Percentiles rank a stretch among this genome's conserved stretches.
Conservation (phyloP, 2,888 invertebrate genomes). For the Cheilosia grossa region DNA sequence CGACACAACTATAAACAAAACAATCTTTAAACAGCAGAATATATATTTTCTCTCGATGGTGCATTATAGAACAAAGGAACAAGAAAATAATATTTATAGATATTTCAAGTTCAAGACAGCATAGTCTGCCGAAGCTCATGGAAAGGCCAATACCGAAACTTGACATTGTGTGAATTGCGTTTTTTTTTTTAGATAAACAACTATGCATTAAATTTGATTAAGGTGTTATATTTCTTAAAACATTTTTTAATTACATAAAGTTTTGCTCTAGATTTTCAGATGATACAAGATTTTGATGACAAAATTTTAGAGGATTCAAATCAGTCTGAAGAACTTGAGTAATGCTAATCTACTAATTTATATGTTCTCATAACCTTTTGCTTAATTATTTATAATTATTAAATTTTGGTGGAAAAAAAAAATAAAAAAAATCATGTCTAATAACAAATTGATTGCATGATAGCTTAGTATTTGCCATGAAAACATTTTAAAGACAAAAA, state of each 20-base stretch:
- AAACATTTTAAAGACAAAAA: conserved; percentile 9
- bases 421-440: not conserved
- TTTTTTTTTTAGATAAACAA: not conserved
- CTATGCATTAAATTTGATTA: conserved; percentile 31
- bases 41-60: too few relatives aligned
- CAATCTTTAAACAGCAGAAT: too few relatives aligned
- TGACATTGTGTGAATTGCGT: too few relatives aligned
- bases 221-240: conserved; percentile 57
- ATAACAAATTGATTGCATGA: conserved; percentile 11
- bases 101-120: too few relatives aligned
- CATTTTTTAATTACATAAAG: conserved; percentile 48
- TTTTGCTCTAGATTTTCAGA: conserved; percentile 32
- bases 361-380: conserved; percentile 18
- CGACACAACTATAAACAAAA: too few relatives aligned
- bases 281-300: conserved; percentile 41
- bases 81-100: too few relatives aligned
- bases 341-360: conserved; percentile 19
- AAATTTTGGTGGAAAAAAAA: conserved; percentile 7
- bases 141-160: too few relatives aligned
- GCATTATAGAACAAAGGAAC: too few relatives aligned
- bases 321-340: conserved; percentile 38
- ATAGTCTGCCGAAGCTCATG: too few relatives aligned
- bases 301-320: conserved; percentile 36
- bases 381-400: conserved; percentile 11
- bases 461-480: conserved; percentile 23